These are phyloP conservation scores for Zygothrica quintamaculata DNA, from an alignment of 2,888 invertebrate species.

Conservation along the genomic window DNA sequence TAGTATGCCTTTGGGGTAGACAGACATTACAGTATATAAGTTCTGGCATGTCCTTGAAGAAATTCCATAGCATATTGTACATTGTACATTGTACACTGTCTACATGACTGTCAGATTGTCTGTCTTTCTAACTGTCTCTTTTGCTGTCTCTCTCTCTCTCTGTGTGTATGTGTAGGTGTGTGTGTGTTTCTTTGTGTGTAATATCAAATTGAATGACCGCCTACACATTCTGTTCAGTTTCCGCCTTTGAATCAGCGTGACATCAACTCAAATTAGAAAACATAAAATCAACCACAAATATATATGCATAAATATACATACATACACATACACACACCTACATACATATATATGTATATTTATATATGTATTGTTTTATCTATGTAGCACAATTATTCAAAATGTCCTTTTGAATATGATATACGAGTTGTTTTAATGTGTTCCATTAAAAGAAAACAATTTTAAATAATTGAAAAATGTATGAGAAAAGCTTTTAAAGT, in stretches of 20 bases:
- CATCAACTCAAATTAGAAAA: constrained; percentile 51
- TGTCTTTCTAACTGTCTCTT: too few species aligned
- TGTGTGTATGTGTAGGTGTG: too few species aligned
- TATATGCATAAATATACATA: constrained; percentile 5
- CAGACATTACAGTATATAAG: constrained; percentile 31
- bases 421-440: too few species aligned
- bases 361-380: too few species aligned
- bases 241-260: constrained; percentile 43
- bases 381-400: too few species aligned
- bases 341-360: constrained; percentile 11
- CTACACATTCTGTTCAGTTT: constrained; percentile 54
- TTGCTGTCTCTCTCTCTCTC: too few species aligned
- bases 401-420: too few species aligned
- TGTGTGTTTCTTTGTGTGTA: too few species aligned
- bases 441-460: too few species aligned
- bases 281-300: constrained; percentile 13
- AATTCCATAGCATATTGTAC: constrained; percentile 9
- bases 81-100: constrained; percentile 1
- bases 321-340: not conserved
- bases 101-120: constrained; percentile 17
- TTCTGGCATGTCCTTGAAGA: constrained; percentile 39
- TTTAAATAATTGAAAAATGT: too few species aligned
- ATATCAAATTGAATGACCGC: constrained; percentile 70
- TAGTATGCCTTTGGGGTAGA: not conserved
- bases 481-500: too few species aligned